Base-by-base conservation (phyloP, 2,797 vertebrate genomes). In the Myoxocephalus aenaeus region DNA sequence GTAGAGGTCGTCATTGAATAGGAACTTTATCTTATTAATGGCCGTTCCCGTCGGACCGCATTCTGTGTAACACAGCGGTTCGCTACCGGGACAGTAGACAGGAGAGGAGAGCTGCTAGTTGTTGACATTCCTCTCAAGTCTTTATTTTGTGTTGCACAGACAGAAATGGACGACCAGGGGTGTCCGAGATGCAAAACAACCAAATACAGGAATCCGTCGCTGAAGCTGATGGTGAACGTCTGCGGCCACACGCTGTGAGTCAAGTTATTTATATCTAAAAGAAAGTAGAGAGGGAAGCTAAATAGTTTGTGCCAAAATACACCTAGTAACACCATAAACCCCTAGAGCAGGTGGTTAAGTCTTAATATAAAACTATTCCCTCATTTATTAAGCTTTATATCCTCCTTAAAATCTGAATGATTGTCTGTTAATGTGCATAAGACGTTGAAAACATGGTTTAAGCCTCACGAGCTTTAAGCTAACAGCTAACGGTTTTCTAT, bases 161-260 rank as follows among this genome's bases (percentile, higher is more conserved):
- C 70, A 87, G 81, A 80, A 73, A 99, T 99, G 98, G 97, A 99
- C 68, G 98, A 99, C 72, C 96, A 96, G 86, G 96, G 97, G 9
- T 99, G 98, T 51, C 98, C 98, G 71, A 94, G 97, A 50, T 99
- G 98, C 87, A 99, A 99, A 92, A 99, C 98, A 59, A 99, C 98
- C 70, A 99, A 99, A 63, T 99, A 99, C 92, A 96, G 98, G 82
- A 99, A 99, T 59, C 98, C 98, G 0, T 97, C 97, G 2, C 85
- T 99, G 87, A 99, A 98, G 93, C 92, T 99, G 93, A 98, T 99
- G 97, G 98, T 99, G 88, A 99, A 99, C 71, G 97, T 99, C 76
- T 99, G 98, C 91, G 98, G 98, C 2, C 98, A 99, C 92, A 99
- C 98, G 70, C 95, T 99, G 98, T 99, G 92, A 99, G 98, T 98